Evolutionary conservation across 1,140 invertebrate genomes (phyloP), one percentile per base, ranked within the genome.

Genomic region (Holotrichia oblita): DNA sequence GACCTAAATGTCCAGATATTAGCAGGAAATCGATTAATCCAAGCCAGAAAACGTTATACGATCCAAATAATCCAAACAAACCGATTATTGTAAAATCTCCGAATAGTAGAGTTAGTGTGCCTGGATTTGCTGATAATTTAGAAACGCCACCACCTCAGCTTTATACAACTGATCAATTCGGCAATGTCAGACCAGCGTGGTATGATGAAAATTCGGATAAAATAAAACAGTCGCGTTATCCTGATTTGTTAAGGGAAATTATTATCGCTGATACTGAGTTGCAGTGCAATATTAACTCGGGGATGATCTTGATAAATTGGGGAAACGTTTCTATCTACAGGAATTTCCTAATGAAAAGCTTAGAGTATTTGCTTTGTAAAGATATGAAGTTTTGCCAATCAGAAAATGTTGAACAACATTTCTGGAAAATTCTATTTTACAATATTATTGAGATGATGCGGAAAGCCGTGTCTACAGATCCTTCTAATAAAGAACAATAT

Each of bases 391-490:
- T 97, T 84, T 96, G 95, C 82, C 93, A 96, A 84, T 89, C 93
- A 42, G 94, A 97, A 85, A 97, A 97, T 86, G 91, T 97, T 6
- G 97, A 98, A 84, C 93, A 96, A 83, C 92, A 94, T 84, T 92
- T 98, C 85, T 98, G 97, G 97, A 97, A 97, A 86, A 91, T 96
- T 78, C 88, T 96, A 0, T 98, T 95, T 87, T 95, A 98, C 84
- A 96, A 96, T 85, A 92, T 97, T 40, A 97, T 98, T 80, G 96
- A 98, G 87, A 89, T 93, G 76, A 87, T 95, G 80, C 88, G 94
- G 80, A 92, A 95, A 87, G 85, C 88, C 17, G 88, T 89, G 61
- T 76, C 78, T 4, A 83, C 85, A 76, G 88, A 90, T 77, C 83
- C 88, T 3, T 85, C 86, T 8, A 86, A 88, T 44, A 91, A 91